phyloP scores from a whole-genome alignment of 2,113 vertebrate genomes.

The Limnothrissa miodon region DNA sequence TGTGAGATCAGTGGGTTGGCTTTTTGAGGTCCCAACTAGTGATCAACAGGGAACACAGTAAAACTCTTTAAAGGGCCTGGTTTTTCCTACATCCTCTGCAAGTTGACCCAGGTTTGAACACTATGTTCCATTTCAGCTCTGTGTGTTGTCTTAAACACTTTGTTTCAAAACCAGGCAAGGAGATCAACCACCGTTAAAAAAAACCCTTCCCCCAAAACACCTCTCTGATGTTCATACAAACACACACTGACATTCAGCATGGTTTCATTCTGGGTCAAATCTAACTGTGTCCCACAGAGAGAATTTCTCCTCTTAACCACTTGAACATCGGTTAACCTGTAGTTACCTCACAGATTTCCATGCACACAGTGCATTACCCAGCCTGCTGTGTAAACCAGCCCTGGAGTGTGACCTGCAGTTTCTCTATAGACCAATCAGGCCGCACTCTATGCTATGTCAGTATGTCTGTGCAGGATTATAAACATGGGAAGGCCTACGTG shows the following conservation, averaged over 20 bases:
- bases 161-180: neutral
- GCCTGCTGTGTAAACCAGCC: conserved; percentile 18
- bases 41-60: neutral
- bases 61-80: neutral
- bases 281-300: neutral
- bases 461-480: conserved; percentile 24
- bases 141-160: neutral
- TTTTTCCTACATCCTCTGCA: neutral
- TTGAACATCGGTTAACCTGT: conserved; percentile 12
- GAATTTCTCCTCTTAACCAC: neutral
- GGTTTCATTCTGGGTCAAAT: neutral
- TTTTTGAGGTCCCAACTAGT: conserved; percentile 29
- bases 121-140: neutral
- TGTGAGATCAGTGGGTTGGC: conserved; percentile 54
- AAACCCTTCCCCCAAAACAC: neutral
- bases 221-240: neutral
- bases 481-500: neutral
- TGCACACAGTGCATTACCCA: neutral
- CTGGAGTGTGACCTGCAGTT: neutral
- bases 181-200: neutral
- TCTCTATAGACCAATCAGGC: conserved; percentile 42
- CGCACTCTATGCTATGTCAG: conserved; percentile 36
- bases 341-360: conserved; percentile 20
- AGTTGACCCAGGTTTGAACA: neutral
- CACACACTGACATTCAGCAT: neutral